Evolutionary conservation across 2,113 vertebrate genomes (phyloP).

Genomic region (Gorsachius goisagi): DNA sequence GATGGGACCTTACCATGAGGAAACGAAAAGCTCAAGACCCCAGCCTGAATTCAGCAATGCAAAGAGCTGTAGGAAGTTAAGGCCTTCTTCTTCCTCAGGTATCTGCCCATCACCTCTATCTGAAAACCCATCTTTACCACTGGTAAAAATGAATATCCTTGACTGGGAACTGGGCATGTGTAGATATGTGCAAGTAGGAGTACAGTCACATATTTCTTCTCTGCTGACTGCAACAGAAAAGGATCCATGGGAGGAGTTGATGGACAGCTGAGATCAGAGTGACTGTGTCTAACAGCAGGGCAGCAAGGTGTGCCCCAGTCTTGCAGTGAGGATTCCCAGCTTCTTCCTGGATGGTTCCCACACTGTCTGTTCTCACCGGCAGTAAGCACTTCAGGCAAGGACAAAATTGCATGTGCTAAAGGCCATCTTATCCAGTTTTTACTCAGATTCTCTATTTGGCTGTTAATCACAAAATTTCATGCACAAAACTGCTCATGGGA

Average conservation of each 20-base stretch:
- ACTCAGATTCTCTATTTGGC: neutral
- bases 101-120: neutral
- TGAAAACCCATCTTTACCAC: neutral
- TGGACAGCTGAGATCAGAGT: neutral
- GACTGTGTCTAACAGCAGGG: neutral
- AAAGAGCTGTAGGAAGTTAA: neutral
- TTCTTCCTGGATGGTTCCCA: neutral
- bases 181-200: neutral
- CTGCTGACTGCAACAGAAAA: neutral
- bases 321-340: neutral
- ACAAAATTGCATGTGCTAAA: neutral
- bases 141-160: neutral
- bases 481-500: neutral
- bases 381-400: neutral
- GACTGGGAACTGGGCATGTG: neutral
- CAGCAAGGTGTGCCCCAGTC: neutral
- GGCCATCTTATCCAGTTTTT: neutral
- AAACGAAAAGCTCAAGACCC: neutral
- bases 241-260: neutral
- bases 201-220: neutral
- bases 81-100: neutral
- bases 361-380: neutral
- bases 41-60: neutral
- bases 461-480: neutral
- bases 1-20: neutral